Evolutionary conservation across 2,797 vertebrate genomes (phyloP), one percentile per base, ranked within the genome.

Genomic region (Otolemur crassicaudatus): DNA sequence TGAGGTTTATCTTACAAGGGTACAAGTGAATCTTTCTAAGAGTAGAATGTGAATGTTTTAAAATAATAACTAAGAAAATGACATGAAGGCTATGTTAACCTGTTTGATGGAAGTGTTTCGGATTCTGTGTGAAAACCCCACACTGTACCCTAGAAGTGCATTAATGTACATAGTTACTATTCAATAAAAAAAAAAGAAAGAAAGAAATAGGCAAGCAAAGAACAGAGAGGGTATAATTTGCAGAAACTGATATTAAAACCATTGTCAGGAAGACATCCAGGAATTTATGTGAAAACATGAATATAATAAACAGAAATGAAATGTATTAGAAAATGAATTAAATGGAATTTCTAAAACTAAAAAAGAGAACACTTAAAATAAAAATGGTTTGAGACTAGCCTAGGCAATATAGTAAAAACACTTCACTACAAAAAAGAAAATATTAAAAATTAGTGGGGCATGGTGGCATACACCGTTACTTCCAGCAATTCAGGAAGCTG

Each of bases 211-310:
- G 80, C 7, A 49, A 6, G 77, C 8, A 93, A 86, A 65, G 37
- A 82, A 31, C 40, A 70, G 23, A 89, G 19, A 76, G 19, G 25
- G 82, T 60, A 83, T 70, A 96, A n/a, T 69, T 75, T 29, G 67
- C n/a, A 77, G 17, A 91, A 34, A 79, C 60, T 31, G 17, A 86
- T 70, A 83, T 75, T 67, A 93, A 96, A 89, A 84, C 11, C 19
- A 91, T 80, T 76, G 77, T 88, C 10, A 40, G 27, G 43, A 75
- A 56, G 49, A 83, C n/a, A 14, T 29, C 67, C 73, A 70, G 69
- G 25, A 82, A 65, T 83, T 73, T 58, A 83, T 80, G 81, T 46
- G 8, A 53, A 90, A 69, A 65, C 0, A 3, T 22, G 13, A 95
- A 25, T 22, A 65, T 13, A 69, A 56, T 37, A 46, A 90, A n/a